Conservation (phyloP, 2,113 vertebrate species). For the Psephotus haematonotus region DNA sequence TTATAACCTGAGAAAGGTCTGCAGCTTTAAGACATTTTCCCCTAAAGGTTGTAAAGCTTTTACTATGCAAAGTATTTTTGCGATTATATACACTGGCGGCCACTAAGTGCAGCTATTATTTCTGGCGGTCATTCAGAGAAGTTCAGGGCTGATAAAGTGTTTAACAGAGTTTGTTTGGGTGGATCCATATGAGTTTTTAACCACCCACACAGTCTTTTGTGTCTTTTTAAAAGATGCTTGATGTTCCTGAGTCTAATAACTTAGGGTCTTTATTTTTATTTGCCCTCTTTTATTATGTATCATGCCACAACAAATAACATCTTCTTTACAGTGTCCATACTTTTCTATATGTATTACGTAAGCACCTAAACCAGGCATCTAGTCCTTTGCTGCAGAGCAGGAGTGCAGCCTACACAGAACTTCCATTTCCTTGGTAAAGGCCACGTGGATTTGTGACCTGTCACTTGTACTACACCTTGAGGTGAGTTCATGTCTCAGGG, state of each 20-base stretch:
- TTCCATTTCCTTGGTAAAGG: neutral
- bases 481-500: neutral
- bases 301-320: neutral
- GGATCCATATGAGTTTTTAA: slow-evolving; percentile 60
- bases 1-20: slow-evolving; percentile 49
- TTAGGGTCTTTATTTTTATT: neutral
- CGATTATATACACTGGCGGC: slow-evolving; percentile 62
- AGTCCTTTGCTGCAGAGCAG: neutral
- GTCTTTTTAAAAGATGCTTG: slow-evolving; percentile 26
- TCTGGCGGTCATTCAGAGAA: slow-evolving; percentile 53
- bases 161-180: slow-evolving; percentile 65
- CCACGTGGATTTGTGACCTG: neutral
- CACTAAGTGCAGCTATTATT: slow-evolving; percentile 63
- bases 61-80: slow-evolving; percentile 68
- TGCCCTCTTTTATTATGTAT: neutral
- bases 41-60: slow-evolving; percentile 63
- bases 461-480: neutral
- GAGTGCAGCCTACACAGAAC: neutral
- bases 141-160: slow-evolving; percentile 41
- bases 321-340: neutral
- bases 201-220: slow-evolving; percentile 34
- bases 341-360: neutral
- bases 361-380: neutral
- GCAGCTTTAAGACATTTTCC: slow-evolving; percentile 62
- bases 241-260: neutral